Evolutionary conservation across 2,888 invertebrate species (phyloP).

Genomic region (Rambutsinella grinnellia): DNA sequence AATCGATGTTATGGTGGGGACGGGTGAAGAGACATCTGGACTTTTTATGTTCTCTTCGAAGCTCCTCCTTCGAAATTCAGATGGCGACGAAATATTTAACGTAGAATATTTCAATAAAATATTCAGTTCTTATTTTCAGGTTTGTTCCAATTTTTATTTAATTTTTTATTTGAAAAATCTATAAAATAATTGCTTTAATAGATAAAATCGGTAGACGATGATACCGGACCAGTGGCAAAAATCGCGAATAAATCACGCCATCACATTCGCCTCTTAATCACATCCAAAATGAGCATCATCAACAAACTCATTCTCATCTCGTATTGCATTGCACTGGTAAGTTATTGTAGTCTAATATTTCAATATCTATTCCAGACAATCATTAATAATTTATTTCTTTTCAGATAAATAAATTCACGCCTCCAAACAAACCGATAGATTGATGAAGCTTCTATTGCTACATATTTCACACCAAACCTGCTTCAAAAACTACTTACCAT

Average conservation of each 20-base stretch:
- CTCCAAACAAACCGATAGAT: constrained; percentile 8
- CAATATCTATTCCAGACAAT: too few species aligned
- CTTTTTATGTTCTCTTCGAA: constrained; percentile 51
- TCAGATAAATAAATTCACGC: constrained; percentile 31
- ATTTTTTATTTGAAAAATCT: background rate
- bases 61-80: constrained; percentile 58
- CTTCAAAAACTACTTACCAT: too few species aligned
- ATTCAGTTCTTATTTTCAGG: constrained; percentile 39
- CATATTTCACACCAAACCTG: too few species aligned
- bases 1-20: constrained; percentile 53
- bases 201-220: constrained; percentile 36
- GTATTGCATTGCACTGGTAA: constrained; percentile 60
- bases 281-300: constrained; percentile 49
- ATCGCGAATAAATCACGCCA: constrained; percentile 44
- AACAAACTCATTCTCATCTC: constrained; percentile 55
- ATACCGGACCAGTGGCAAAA: constrained; percentile 35
- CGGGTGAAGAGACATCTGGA: constrained; percentile 56
- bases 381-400: background rate
- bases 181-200: constrained; percentile 18
- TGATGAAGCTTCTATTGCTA: too few species aligned
- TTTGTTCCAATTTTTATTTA: background rate
- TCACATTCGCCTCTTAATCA: constrained; percentile 50
- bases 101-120: constrained; percentile 41
- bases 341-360: too few species aligned
- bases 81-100: constrained; percentile 57